A percentile compares a stretch with the other conserved stretches of the same genome.
Evolutionary conservation across 1,140 invertebrate species (phyloP).

Genomic region (Callitettix versicolor): DNA sequence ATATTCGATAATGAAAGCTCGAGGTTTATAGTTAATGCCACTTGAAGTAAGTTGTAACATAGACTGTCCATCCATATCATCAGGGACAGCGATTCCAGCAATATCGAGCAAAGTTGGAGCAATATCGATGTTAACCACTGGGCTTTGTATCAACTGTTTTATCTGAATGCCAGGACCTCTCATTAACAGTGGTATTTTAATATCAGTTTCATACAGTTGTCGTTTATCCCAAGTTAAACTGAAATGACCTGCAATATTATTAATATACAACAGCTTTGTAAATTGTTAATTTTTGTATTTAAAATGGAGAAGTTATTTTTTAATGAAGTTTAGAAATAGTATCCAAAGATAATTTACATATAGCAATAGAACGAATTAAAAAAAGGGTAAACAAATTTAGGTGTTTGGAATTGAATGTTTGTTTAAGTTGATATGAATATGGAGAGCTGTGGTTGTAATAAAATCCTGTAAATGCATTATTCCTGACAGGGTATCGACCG

Average conservation of each 20-base stretch:
- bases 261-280: too few relatives aligned
- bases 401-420: too few relatives aligned
- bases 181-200: conserved; percentile 68
- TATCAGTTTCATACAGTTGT: conserved; percentile 81
- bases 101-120: conserved; percentile 69
- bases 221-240: conserved; percentile 77
- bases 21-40: conserved; percentile 13
- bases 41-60: conserved; percentile 34
- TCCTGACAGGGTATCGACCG: too few relatives aligned
- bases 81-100: conserved; percentile 38
- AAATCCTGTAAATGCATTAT: too few relatives aligned
- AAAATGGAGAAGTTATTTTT: too few relatives aligned
- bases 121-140: conserved; percentile 67
- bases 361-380: too few relatives aligned
- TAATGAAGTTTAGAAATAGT: too few relatives aligned
- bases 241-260: conserved; percentile 80
- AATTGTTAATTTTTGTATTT: too few relatives aligned
- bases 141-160: conserved; percentile 36
- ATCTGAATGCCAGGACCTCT: conserved; percentile 55
- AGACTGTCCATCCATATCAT: conserved; percentile 54
- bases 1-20: conserved; percentile 64
- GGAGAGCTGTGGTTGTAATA: too few relatives aligned
- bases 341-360: too few relatives aligned
- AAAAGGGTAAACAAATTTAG: too few relatives aligned
- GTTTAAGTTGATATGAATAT: too few relatives aligned